Evolutionary conservation across 2,797 vertebrate genomes (phyloP), one percentile per base, ranked within the genome.

Genomic region (Sebastes diaconus): DNA sequence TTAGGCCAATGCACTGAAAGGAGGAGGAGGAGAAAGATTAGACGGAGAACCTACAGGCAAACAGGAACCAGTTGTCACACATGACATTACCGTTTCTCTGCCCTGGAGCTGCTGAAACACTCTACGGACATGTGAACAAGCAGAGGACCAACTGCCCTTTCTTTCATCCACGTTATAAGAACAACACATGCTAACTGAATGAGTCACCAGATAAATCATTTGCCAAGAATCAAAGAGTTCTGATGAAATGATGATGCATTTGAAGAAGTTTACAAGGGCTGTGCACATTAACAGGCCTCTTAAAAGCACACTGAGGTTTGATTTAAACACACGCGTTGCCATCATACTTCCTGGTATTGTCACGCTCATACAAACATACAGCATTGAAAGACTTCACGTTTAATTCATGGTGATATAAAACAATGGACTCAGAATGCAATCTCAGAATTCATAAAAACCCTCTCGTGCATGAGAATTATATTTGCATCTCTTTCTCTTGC

Each of bases 191-290:
- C 39, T 54, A 3, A 20, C 36, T 42, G 22, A 22, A 32, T 80
- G 67, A 88, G 27, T 80, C 80, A 86, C 22, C 16, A 14, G 27
- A 36, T 55, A 36, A 63, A 59, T 66, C 5, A 54, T 84, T 68
- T 78, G 10, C 14, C 55, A 68, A 39, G 9, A 64, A 54, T 50
- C 12, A 34, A 20, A 65, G 29, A 8, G 3, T 39, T 6, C 2
- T 1, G 24, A 34, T 7, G 13, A 32, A 30, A 42, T 29, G 20
- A 46, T 8, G 22, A 83, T 11, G 22, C 2, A 8, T 73, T 25
- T 63, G 20, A 54, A 39, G 32, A 63, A 2, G 39, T 20, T 36
- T 68, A 36, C 12, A 18, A 36, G 13, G 34, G 5, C 3, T 39
- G 34, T 52, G 46, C 12, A 54, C 5, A 46, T 25, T 42, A 10